Conservation (phyloP, 1,140 invertebrate genomes). For the Lasioglossum baleicum region DNA sequence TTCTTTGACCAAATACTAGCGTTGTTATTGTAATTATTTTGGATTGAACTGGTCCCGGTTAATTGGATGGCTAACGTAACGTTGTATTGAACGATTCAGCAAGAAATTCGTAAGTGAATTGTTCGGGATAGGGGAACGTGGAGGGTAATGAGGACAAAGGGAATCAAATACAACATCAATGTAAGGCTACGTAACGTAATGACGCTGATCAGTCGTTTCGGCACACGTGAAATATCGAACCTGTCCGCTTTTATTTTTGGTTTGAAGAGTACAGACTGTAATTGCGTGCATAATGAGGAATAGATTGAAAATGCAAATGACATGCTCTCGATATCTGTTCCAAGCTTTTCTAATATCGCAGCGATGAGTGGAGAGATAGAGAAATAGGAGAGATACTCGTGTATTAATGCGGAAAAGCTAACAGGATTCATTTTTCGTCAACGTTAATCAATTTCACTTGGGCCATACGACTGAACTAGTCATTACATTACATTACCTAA, state of each 20-base stretch:
- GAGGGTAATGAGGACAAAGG: background rate
- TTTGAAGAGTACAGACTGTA: slow-evolving; percentile 1
- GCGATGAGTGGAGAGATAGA: background rate
- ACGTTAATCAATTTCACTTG: slow-evolving; percentile 69
- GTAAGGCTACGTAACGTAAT: slow-evolving; percentile 80
- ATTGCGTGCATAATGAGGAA: slow-evolving; percentile 38
- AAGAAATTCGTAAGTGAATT: slow-evolving; percentile 14
- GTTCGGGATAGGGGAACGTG: background rate
- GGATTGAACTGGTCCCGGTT: too few species aligned
- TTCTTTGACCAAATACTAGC: too few species aligned
- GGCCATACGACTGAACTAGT: slow-evolving; percentile 76
- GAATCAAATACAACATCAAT: slow-evolving; percentile 72
- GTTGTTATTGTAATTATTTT: too few species aligned
- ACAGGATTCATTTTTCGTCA: slow-evolving; percentile 63
- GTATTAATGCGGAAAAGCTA: slow-evolving; percentile 61
- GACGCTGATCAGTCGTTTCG: slow-evolving; percentile 75
- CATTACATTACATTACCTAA: slow-evolving; percentile 87
- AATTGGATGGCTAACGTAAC: background rate
- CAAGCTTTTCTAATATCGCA: slow-evolving; percentile 8
- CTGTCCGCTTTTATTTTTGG: slow-evolving; percentile 68
- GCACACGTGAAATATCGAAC: slow-evolving; percentile 76
- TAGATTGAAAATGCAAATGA: slow-evolving; percentile 9
- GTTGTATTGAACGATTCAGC: slow-evolving; percentile 5
- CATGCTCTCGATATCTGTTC: slow-evolving; percentile 42
- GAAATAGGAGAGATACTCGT: background rate